Percentiles rank a stretch among this genome's conserved stretches.
Evolutionary conservation across 2,797 vertebrate genomes (phyloP).

Genomic region (Eutrigla gurnardus): DNA sequence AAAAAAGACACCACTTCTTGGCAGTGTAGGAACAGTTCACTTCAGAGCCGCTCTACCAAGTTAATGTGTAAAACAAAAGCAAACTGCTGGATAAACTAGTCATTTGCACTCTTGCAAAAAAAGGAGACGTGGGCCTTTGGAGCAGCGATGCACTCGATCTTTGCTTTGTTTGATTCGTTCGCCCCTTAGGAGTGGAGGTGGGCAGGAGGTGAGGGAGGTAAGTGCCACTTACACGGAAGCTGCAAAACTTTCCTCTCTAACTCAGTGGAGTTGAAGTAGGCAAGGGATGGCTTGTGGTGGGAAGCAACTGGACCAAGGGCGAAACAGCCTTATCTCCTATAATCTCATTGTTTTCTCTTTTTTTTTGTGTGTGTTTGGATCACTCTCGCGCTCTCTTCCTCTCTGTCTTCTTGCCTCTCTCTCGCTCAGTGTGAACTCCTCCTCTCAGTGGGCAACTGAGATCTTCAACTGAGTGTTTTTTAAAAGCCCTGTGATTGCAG

Average conservation of each 20-base stretch:
- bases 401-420: slow-evolving; percentile 40
- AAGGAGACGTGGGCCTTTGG: not conserved
- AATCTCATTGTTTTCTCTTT: slow-evolving; percentile 61
- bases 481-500: slow-evolving; percentile 71
- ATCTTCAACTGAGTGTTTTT: slow-evolving; percentile 73
- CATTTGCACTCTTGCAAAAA: slow-evolving; percentile 9
- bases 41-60: not conserved
- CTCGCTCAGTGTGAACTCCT: slow-evolving; percentile 57
- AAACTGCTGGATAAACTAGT: slow-evolving; percentile 6
- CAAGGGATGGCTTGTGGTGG: slow-evolving; percentile 14
- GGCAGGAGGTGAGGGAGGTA: slow-evolving; percentile 3
- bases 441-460: slow-evolving; percentile 65
- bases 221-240: slow-evolving; percentile 49
- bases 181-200: not conserved
- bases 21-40: not conserved
- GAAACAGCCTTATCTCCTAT: slow-evolving; percentile 63
- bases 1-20: not conserved
- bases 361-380: not conserved
- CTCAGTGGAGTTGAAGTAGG: slow-evolving; percentile 23
- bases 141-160: slow-evolving; percentile 2
- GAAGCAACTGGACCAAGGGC: slow-evolving; percentile 55
- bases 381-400: slow-evolving; percentile 31
- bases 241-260: slow-evolving; percentile 39
- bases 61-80: not conserved
- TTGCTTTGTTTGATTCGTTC: slow-evolving; percentile 38